Base-by-base conservation (phyloP, 2,888 invertebrate species). In the Muscina levida region DNA sequence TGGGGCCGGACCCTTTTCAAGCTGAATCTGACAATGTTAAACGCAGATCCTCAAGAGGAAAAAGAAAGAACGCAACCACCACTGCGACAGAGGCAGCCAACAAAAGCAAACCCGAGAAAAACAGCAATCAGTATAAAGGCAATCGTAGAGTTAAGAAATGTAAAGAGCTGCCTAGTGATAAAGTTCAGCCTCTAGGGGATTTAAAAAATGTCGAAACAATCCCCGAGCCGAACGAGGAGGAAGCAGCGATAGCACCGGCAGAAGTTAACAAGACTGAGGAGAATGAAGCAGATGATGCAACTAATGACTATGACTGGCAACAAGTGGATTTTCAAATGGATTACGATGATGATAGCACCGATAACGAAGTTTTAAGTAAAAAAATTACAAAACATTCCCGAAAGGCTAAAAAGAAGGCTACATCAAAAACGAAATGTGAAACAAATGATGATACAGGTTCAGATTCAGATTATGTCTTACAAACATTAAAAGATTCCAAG, bases 1-100 rank as follows among this genome's bases (percentile, higher is more conserved):
- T 73, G 3, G 57, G 72, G 5, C 83, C 87, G 0, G 88, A 88
- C 82, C 88, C 88, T 17, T 82, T 83, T 22, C 81, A 72, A 65
- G 72, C 53, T 8, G 65, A 72, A 8, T 24, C 15, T 5, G n/a
- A 81, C 82, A 11, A 71, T 13, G 39, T 46, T 51, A 39, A 53
- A 19, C 51, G 48, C 17, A 67, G 71, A 62, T n/a, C 53, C 17
- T 67, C 67, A 56, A 22, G 59, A 66, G 10, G 46, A 53, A 51
- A 74, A 62, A 31, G 31, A 6, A 72, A 72, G 19, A 13, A 65
- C 44, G 8, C 26, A 17, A 24, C 39, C 42, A 70, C 26, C 17
- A 13, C 17, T 15, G 68, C 71, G 53, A 31, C 1, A 10, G 67
- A 71, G 71, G 19, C 0, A 0, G 1, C 17, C 10, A 15, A 2